These are phyloP conservation scores for Thermophis baileyi DNA, from an alignment of 2,113 vertebrate species.

Conservation along the genomic window DNA sequence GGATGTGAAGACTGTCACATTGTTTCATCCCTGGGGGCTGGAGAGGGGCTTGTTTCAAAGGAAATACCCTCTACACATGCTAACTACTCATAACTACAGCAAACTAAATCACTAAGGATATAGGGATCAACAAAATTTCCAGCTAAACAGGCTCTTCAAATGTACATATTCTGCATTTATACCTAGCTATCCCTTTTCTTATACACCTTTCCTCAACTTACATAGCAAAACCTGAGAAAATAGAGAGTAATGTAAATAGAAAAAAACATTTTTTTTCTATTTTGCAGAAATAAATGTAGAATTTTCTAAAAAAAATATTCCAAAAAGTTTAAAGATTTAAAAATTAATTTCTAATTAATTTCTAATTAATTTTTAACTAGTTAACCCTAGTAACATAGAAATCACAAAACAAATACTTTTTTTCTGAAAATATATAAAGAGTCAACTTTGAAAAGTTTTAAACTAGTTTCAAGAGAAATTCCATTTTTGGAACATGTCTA, in stretches of 20 bases:
- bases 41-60: conserved; percentile 51
- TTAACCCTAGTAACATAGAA: background rate
- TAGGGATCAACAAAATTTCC: conserved; percentile 34
- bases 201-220: background rate
- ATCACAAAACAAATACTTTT: background rate
- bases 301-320: background rate
- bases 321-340: background rate
- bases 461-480: background rate
- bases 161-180: conserved; percentile 25
- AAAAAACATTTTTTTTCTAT: background rate
- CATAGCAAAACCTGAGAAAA: conserved; percentile 18
- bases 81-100: conserved; percentile 44
- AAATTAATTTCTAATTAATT: background rate
- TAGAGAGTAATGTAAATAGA: background rate
- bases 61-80: conserved; percentile 54
- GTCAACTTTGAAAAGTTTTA: background rate
- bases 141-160: conserved; percentile 40
- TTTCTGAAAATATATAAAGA: background rate
- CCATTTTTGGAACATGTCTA: background rate
- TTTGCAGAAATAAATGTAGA: background rate
- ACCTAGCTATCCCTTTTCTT: conserved; percentile 22
- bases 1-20: conserved; percentile 57
- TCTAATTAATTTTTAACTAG: background rate
- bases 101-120: conserved; percentile 61
- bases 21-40: conserved; percentile 55